Evolutionary conservation across 1,140 invertebrate species (phyloP), one percentile per base, ranked within the genome.

Genomic region (Pseudomyrmex cubaensis): DNA sequence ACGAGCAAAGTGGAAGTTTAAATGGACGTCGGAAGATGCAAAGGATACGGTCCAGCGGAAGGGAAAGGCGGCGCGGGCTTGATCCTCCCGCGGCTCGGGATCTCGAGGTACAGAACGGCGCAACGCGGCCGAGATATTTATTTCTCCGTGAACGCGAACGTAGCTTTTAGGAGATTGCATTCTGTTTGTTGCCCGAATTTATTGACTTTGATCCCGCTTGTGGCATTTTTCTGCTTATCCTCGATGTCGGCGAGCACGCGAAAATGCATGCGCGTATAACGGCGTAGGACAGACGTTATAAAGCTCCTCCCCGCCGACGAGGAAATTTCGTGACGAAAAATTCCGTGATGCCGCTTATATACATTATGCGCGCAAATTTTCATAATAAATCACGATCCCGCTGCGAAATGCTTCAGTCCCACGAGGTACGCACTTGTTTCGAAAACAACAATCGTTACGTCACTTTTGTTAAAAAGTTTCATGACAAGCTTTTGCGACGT

Each of bases 1-100:
- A 83, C 80, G 73, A 64, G 35, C 62, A 62, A 57, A 54, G 44
- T 75, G 80, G 59, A 84, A 83, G 76, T 87, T 87, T 83, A 86
- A 82, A 78, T 74, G 85, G 67, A 67, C 73, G 75, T 46, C 17
- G 85, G 74, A 59, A 87, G 83, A 84, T 67, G 80, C 66, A 74
- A 77, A 75, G 62, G 86, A 67, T 66, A 84, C 48, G 66, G 61
- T 70, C 63, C 48, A 70, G 50, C 50, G 80, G 67, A 87, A 87
- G 25, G 72, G 72, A 86, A 62, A 84, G 61, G 86, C n/a, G 20
- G 12, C 15, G 44, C 52, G 66, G 48, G 59, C 4, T 17, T 50
- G 22, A 22, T 35, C 35, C 35, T 35, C 5, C 35, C 35, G 10
- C 57, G 57, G 20, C 20, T 61, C 20, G 9, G 13, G 10, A 35